Conservation (phyloP, 2,797 vertebrate genomes). For the Vultur gryphus region DNA sequence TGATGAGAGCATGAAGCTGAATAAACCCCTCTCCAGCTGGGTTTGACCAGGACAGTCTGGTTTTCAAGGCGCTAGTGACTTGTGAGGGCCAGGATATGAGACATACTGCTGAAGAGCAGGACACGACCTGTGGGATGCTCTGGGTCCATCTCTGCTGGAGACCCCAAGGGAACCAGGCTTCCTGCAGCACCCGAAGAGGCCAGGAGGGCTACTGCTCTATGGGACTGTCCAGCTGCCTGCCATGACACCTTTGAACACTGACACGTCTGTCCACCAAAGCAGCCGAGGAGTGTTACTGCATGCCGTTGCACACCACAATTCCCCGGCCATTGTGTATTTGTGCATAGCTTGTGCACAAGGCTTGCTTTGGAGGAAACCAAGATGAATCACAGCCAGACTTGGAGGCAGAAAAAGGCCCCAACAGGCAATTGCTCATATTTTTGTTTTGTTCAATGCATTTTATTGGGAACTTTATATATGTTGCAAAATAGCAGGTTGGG, state of each 20-base stretch:
- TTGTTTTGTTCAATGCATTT: neutral
- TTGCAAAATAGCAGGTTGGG: neutral
- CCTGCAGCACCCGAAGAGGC: neutral
- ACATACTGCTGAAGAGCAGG: neutral
- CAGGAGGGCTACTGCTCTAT: neutral
- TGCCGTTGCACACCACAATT: neutral
- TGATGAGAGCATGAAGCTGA: neutral
- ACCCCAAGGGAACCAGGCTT: neutral
- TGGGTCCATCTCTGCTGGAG: neutral
- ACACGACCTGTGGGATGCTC: accelerated
- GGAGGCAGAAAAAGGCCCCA: neutral
- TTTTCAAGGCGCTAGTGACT: neutral
- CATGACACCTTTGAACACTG: accelerated
- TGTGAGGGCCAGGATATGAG: neutral
- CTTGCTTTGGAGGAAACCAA: neutral
- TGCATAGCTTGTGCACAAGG: neutral
- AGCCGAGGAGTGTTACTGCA: neutral
- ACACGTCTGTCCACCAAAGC: neutral
- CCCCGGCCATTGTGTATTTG: neutral
- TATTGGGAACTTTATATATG: neutral
- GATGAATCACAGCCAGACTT: neutral
- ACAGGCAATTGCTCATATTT: neutral
- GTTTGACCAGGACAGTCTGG: neutral
- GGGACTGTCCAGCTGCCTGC: neutral
- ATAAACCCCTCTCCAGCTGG: neutral